Evolutionary conservation across 2,888 invertebrate species (phyloP).

Genomic region (Pammene fasciana): DNA sequence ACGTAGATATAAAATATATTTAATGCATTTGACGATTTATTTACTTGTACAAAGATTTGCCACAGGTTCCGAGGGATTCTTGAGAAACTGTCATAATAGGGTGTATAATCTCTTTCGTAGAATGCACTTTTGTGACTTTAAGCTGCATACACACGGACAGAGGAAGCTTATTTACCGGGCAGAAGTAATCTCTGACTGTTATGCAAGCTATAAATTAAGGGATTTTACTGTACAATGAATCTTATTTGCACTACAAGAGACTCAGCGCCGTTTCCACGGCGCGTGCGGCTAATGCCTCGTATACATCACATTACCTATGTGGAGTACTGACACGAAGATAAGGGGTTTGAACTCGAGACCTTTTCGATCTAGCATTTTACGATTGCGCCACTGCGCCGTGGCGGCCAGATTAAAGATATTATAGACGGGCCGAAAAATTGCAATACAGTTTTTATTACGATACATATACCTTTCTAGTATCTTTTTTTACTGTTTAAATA

Average conservation of each 20-base stretch:
- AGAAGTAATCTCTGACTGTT: conserved; percentile 31
- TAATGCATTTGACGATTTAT: neutral
- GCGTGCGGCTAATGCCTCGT: conserved; percentile 60
- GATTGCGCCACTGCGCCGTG: conserved; percentile 75
- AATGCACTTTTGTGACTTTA: conserved; percentile 30
- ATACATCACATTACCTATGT: conserved; percentile 62
- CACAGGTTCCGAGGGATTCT: neutral
- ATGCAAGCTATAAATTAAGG: conserved; percentile 37
- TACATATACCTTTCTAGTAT: neutral
- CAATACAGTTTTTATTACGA: conserved; percentile 22
- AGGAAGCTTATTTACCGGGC: conserved; percentile 24
- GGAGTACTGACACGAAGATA: conserved; percentile 72
- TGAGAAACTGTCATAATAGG: conserved; percentile 9
- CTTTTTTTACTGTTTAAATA: neutral
- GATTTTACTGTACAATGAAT: conserved; percentile 36
- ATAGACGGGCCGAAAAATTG: conserved; percentile 30
- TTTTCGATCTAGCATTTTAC: conserved; percentile 78
- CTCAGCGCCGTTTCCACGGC: conserved; percentile 51
- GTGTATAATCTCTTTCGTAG: conserved; percentile 11
- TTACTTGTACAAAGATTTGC: neutral
- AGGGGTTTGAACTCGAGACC: conserved; percentile 75
- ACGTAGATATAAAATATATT: neutral
- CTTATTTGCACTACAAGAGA: conserved; percentile 23
- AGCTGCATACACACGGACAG: conserved; percentile 9
- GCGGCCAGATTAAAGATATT: conserved; percentile 35